These are phyloP conservation scores for Mormoops blainvillei DNA, from an alignment of 2,113 vertebrate species.

Conservation along the genomic window DNA sequence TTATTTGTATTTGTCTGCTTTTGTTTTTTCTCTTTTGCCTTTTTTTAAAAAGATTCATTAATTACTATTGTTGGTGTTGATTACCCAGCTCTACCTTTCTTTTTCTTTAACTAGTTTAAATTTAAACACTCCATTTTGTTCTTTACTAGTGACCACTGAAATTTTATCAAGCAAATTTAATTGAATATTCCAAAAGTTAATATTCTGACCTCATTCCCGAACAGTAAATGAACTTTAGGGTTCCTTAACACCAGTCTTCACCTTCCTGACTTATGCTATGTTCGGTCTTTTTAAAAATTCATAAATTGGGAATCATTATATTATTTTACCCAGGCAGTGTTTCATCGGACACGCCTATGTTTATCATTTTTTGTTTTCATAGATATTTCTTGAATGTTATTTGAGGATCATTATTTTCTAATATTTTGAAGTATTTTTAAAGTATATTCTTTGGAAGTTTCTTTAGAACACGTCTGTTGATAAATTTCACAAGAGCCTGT, in stretches of 20 bases:
- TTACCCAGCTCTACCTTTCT: background rate
- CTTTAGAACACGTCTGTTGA: background rate
- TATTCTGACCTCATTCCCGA: background rate
- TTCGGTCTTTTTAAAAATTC: background rate
- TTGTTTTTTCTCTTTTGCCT: background rate
- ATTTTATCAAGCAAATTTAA: background rate
- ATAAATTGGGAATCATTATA: background rate
- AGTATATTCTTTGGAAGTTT: background rate
- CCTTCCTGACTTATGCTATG: background rate
- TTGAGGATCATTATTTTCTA: background rate
- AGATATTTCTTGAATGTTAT: background rate
- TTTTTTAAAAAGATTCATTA: background rate
- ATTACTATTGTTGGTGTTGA: background rate
- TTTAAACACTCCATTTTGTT: background rate
- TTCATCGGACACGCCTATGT: background rate
- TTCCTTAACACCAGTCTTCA: background rate
- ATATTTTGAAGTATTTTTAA: constrained; percentile 7
- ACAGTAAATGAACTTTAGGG: background rate
- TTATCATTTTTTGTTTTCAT: background rate
- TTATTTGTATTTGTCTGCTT: background rate
- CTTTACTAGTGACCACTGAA: background rate
- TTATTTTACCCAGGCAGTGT: background rate
- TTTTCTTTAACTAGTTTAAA: background rate
- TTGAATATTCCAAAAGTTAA: background rate
- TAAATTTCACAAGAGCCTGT: background rate